These are phyloP conservation scores for Formica exsecta DNA, from an alignment of 1,140 invertebrate genomes.

Conservation along the genomic window DNA sequence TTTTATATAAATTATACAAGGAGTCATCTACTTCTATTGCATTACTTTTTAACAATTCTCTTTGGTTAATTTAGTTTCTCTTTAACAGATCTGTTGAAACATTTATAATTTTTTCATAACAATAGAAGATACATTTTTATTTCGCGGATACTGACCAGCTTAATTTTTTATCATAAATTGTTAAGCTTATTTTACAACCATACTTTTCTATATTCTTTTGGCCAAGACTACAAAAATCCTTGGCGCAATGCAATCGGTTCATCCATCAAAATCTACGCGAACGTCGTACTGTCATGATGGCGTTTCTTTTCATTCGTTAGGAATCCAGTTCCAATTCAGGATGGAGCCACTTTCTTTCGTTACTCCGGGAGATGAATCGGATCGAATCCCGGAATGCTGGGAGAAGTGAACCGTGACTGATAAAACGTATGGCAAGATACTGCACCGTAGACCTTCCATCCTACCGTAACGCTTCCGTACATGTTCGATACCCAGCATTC, in stretches of 20 bases:
- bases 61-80: not conserved
- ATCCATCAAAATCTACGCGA: conserved; percentile 36
- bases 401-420: conserved; percentile 61
- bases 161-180: not conserved
- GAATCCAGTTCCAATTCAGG: conserved; percentile 1
- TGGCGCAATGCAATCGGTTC: not conserved
- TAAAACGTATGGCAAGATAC: conserved; percentile 57
- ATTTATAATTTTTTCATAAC: not conserved
- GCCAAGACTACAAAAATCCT: not conserved
- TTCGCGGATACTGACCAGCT: too few species aligned
- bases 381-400: conserved; percentile 37
- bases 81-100: not conserved
- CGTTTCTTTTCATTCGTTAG: conserved; percentile 52
- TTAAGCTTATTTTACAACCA: not conserved
- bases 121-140: not conserved
- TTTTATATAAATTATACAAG: not conserved
- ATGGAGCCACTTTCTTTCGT: conserved; percentile 50
- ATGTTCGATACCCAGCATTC: conserved; percentile 42
- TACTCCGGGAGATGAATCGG: conserved; percentile 47
- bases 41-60: conserved; percentile 17
- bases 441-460: conserved; percentile 8
- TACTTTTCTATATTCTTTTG: not conserved
- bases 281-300: not conserved
- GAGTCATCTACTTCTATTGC: not conserved
- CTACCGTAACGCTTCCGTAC: not conserved